Base-by-base conservation (phyloP, 1,140 invertebrate species). In the Manduca sexta region DNA sequence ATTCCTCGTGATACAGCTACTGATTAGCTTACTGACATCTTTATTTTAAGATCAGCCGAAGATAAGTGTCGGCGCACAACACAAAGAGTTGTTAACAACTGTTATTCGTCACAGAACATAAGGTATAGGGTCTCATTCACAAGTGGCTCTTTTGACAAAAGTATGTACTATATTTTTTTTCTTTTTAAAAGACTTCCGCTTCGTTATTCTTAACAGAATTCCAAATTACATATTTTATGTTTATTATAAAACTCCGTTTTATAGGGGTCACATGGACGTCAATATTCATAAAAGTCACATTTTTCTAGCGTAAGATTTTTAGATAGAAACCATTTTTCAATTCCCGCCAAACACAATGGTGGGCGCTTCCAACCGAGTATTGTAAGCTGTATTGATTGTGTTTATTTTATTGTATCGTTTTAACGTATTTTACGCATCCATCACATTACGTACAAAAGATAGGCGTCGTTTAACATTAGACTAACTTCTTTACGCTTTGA, bases 401-500 rank as follows among this genome's bases (percentile, higher is more conserved):
- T 76, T 70, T 75, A 69, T 75, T 80, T 72, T 71, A 68, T 76
- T 76, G 64, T 69, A 34, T 39, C 21, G 38, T 10, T 79, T 70
- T 55, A 62, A 51, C 56, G 53, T 59, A 72, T 83, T 83, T 81
- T 70, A 83, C 74, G 75, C 69, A 84, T 81, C 72, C 77, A 79
- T 83, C 74, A 80, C 73, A 77, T 82, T 79, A 71, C 62, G 64
- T 63, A 83, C 82, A 85, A 85, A 85, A 80, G 82, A 80, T 82
- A 76, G 71, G 77, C 77, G 74, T 83, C 79, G 71, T 83, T 83
- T 83, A 78, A 82, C 78, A 82, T 83, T 83, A 82, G 72, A 76
- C 79, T 85, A 82, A 85, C 82, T 85, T 85, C 79, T 83, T 85
- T 83, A 85, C 79, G 82, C 73, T 85, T 85, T 85, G 69, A 83